Conservation (phyloP, 2,113 vertebrate genomes). For the Octodon degus region DNA sequence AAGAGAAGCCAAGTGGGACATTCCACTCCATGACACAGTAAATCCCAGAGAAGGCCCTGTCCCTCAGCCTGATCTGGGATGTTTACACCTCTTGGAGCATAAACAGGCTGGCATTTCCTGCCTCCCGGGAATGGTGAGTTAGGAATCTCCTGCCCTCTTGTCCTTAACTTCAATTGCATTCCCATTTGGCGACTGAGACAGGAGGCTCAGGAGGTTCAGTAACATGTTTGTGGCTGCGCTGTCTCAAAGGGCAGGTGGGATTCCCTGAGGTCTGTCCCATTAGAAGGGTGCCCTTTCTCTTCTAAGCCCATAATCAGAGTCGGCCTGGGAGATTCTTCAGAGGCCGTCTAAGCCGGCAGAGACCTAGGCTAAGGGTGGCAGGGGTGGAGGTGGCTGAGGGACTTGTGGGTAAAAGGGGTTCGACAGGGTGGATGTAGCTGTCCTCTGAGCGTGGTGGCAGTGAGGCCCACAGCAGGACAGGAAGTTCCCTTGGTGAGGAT, state of each 20-base stretch:
- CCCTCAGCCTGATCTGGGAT: not conserved
- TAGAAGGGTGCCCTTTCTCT: not conserved
- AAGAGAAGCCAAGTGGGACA: constrained; percentile 34
- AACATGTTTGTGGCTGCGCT: not conserved
- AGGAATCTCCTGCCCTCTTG: not conserved
- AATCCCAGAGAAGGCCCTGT: not conserved
- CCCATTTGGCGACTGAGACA: not conserved
- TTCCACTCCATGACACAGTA: not conserved
- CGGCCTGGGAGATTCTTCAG: not conserved
- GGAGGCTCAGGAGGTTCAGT: not conserved
- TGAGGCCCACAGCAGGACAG: not conserved
- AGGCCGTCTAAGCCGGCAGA: not conserved
- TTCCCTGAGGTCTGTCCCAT: not conserved
- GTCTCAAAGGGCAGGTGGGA: not conserved
- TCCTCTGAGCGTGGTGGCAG: not conserved
- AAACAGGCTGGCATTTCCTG: constrained; percentile 11
- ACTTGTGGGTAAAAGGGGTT: not conserved
- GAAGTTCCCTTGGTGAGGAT: not conserved
- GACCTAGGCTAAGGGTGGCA: not conserved
- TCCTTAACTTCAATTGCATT: not conserved
- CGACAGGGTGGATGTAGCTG: not conserved
- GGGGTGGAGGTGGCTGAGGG: not conserved
- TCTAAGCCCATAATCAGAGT: not conserved
- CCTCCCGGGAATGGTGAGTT: not conserved
- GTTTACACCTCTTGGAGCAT: not conserved